phyloP scores from a whole-genome alignment of 2,113 vertebrate genomes.

The Cebus imitator region DNA sequence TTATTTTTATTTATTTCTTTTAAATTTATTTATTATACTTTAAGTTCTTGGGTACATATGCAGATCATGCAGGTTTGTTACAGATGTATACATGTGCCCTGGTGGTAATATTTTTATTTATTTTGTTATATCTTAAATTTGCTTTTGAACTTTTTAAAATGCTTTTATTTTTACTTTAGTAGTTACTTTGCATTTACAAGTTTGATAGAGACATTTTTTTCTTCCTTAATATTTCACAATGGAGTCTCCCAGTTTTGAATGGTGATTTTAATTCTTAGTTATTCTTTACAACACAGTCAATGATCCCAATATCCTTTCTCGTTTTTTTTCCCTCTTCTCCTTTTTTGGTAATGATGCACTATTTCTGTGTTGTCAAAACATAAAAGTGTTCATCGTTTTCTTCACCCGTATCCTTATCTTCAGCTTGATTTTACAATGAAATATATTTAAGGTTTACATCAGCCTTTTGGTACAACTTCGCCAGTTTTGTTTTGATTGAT shows the following conservation, averaged over 20 bases:
- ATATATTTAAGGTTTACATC: background rate
- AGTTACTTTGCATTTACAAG: background rate
- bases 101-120: no score
- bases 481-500: background rate
- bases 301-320: background rate
- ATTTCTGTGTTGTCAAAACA: background rate
- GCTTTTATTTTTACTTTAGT: no score
- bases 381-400: background rate
- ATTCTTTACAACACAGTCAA: background rate
- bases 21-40: no score
- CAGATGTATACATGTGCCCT: no score
- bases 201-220: background rate
- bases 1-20: no score
- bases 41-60: no score
- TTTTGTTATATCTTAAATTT: no score
- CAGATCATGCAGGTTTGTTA: no score
- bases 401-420: background rate
- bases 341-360: background rate
- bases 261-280: background rate
- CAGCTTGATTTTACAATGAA: background rate
- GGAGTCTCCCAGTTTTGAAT: background rate
- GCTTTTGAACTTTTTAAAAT: no score
- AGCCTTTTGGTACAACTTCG: background rate
- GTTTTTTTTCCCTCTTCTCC: background rate
- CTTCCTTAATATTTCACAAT: background rate